Evolutionary conservation across 2,888 invertebrate species (phyloP), one percentile per base, ranked within the genome.

Genomic region (Chrysolina americana): DNA sequence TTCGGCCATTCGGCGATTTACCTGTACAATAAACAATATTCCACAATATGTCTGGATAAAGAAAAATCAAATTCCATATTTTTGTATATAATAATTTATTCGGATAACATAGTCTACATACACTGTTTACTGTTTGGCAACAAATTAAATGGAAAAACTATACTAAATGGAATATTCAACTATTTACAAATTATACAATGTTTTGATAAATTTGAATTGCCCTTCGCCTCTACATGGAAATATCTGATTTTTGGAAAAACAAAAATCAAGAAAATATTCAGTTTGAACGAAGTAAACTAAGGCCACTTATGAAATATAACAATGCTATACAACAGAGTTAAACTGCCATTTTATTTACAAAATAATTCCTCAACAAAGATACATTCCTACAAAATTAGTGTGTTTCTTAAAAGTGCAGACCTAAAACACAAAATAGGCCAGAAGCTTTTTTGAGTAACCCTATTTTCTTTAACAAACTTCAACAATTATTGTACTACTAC

Each of bases 401-500:
- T 75, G 68, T 80, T 76, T 79, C 70, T 76, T 74, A 80, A 76
- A 78, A 80, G 80, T 84, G 82, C 80, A 79, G 79, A 80, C 81
- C 81, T 81, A 81, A 76, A 75, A 76, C 72, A 76, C 76, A 77
- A 78, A 79, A 79, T 79, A 79, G 81, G 78, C 81, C 79, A 77
- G 70, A 82, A 82, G 81, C 81, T 79, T 79, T 75, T 74, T 75
- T 71, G 65, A 76, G 17, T 75, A 78, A 77, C 79, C 80, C 73
- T 76, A 76, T 75, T 76, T 78, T 79, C 77, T 76, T 77, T 75
- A 56, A 76, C 77, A 81, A 83, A 82, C 81, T 78, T 80, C 81
- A 81, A 82, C 80, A 83, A 84, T 83, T 84, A 85, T 85, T 84
- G 85, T 85, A 85, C 84, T 85, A 85, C 85, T 85, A 82, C 84